Evolutionary conservation across 1,140 invertebrate genomes (phyloP).

Genomic region (Coboldia fuscipes): DNA sequence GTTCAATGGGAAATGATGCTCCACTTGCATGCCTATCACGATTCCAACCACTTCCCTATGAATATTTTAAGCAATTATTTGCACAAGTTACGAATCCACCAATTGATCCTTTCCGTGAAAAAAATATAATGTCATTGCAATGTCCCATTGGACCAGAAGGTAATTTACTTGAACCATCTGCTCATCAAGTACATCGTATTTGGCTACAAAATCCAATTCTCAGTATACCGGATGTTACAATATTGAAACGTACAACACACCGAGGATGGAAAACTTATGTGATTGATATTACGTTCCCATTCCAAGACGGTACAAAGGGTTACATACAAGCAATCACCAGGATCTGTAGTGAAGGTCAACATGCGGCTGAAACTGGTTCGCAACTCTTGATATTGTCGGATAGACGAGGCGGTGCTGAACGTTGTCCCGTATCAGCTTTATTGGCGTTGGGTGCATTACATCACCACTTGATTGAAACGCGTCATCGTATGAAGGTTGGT

Average conservation of each 20-base stretch:
- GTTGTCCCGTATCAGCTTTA: constrained; percentile 62
- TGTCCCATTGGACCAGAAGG: constrained; percentile 80
- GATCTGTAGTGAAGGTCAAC: constrained; percentile 61
- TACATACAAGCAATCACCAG: constrained; percentile 55
- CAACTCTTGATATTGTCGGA: constrained; percentile 83
- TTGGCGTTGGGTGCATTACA: constrained; percentile 82
- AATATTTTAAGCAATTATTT: constrained; percentile 99
- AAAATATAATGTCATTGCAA: constrained; percentile 94
- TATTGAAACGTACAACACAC: constrained; percentile 66
- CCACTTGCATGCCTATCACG: constrained; percentile 88
- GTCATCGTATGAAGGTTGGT: constrained; percentile 90
- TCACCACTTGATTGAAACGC: constrained; percentile 85
- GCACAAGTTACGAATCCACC: constrained; percentile 99
- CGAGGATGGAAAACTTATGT: constrained; percentile 80
- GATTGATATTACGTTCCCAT: constrained; percentile 76
- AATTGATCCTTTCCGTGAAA: constrained; percentile 97
- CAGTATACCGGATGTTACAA: constrained; percentile 73
- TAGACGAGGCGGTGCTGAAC: constrained; percentile 43
- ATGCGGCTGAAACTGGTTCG: constrained; percentile 57
- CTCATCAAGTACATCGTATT: constrained; percentile 76
- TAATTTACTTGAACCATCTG: constrained; percentile 81
- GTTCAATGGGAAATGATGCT: constrained; percentile 98
- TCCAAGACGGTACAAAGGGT: constrained; percentile 43
- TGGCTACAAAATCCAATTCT: constrained; percentile 89
- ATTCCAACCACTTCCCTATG: constrained; percentile 86